phyloP scores from a whole-genome alignment of 2,797 vertebrate genomes.

The Spondyliosoma cantharus region DNA sequence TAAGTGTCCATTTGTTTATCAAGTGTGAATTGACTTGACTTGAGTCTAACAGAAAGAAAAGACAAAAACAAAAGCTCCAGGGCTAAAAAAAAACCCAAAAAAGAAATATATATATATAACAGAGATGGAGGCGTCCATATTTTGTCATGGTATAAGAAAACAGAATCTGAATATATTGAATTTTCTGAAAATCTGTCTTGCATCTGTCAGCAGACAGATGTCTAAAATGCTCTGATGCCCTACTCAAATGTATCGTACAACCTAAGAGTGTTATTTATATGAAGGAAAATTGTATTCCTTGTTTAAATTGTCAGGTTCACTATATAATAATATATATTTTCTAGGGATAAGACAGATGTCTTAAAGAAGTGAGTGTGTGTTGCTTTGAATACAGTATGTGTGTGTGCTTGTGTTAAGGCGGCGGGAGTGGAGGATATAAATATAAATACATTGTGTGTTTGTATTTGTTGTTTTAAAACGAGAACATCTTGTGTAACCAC shows the following conservation, averaged over 20 bases:
- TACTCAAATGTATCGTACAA: no score
- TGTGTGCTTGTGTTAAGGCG: background rate
- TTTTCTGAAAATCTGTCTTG: background rate
- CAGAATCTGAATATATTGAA: background rate
- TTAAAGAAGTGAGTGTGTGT: background rate
- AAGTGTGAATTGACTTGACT: background rate
- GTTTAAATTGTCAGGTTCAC: no score
- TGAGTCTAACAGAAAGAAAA: no score
- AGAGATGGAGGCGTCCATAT: background rate
- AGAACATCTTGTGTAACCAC: background rate
- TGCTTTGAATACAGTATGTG: background rate
- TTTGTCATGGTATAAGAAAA: background rate
- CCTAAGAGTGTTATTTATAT: no score
- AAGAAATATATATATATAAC: background rate
- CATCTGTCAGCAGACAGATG: background rate
- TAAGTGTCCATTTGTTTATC: background rate
- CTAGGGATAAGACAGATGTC: no score
- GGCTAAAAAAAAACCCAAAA: no score
- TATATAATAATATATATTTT: no score
- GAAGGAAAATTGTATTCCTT: no score
- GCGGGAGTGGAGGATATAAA: background rate
- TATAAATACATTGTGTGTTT: constrained; percentile 20
- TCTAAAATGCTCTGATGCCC: background rate
- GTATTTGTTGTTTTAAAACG: constrained; percentile 15
- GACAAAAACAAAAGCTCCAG: no score